A percentile compares a stretch with the other conserved stretches of the same genome.
These are phyloP conservation scores for Phortica okadai DNA, from an alignment of 2,888 invertebrate genomes.

Conservation along the genomic window DNA sequence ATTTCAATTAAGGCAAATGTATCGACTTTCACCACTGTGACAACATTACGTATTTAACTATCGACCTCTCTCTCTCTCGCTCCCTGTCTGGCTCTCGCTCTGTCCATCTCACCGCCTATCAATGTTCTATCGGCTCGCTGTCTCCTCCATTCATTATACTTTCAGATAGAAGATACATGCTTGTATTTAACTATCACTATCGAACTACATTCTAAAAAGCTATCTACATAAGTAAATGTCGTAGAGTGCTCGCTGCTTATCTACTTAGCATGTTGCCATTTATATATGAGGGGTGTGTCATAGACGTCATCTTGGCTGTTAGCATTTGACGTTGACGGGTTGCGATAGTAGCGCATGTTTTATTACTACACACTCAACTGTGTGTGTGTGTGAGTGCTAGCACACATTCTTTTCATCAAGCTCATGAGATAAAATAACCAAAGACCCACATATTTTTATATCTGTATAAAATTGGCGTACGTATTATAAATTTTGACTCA, in stretches of 20 bases:
- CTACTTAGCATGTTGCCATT: slow-evolving; percentile 8
- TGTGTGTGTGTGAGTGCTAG: no score
- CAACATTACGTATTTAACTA: neutral
- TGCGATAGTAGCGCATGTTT: slow-evolving; percentile 1
- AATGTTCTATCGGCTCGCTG: no score
- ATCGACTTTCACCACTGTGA: slow-evolving; percentile 4
- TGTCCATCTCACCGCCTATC: neutral
- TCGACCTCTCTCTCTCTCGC: neutral
- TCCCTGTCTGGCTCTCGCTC: neutral
- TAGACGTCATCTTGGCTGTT: slow-evolving; percentile 9
- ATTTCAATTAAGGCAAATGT: slow-evolving; percentile 23
- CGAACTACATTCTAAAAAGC: no score
- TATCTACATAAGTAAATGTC: neutral
- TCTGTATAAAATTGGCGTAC: no score
- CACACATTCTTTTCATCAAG: no score
- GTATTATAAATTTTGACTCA: no score
- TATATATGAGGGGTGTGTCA: slow-evolving; percentile 19
- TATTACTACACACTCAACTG: neutral
- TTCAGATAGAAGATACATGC: no score
- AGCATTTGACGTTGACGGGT: neutral
- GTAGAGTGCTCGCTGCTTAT: neutral
- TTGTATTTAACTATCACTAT: no score
- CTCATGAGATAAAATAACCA: no score
- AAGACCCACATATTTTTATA: no score
- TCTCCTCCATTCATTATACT: no score